Evolutionary conservation across 2,888 invertebrate genomes (phyloP).

Genomic region (Drosophila maculinotata): DNA sequence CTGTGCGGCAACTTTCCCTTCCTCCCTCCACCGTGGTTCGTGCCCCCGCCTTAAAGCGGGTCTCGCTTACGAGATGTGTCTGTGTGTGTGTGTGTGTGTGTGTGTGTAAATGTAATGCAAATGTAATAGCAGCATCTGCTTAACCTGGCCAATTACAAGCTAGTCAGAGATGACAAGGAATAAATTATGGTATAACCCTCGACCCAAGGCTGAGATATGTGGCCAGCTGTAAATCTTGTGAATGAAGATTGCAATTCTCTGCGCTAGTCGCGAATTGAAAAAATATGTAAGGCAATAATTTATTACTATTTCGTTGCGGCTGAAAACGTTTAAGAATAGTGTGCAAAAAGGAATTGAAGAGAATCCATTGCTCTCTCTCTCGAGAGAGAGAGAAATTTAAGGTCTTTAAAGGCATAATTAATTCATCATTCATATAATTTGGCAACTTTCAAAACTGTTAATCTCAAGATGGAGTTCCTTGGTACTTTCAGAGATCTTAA

Average conservation of each 20-base stretch:
- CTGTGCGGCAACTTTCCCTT: constrained; percentile 56
- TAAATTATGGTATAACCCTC: constrained; percentile 24
- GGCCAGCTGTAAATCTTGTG: constrained; percentile 1
- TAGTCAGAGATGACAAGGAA: constrained; percentile 23
- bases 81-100: constrained; percentile 8
- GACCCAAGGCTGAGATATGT: constrained; percentile 1
- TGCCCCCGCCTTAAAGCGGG: not conserved
- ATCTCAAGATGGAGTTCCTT: too few relatives aligned
- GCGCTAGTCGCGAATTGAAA: not conserved
- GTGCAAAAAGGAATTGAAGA: too few relatives aligned
- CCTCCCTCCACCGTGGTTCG: not conserved
- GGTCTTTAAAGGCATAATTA: too few relatives aligned
- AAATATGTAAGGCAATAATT: not conserved
- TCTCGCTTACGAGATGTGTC: not conserved
- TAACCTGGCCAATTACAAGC: constrained; percentile 45
- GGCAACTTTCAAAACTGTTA: too few relatives aligned
- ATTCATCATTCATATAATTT: too few relatives aligned
- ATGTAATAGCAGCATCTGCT: constrained; percentile 29
- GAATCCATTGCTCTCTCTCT: too few relatives aligned
- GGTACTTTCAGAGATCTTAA: too few relatives aligned
- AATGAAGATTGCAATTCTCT: not conserved
- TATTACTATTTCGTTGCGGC: too few relatives aligned
- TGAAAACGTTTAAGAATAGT: not conserved
- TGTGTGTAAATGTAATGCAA: constrained; percentile 28
- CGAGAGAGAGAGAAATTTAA: too few relatives aligned